Conservation (phyloP, 2,888 invertebrate genomes). For the Rotaria magnacalcarata region DNA sequence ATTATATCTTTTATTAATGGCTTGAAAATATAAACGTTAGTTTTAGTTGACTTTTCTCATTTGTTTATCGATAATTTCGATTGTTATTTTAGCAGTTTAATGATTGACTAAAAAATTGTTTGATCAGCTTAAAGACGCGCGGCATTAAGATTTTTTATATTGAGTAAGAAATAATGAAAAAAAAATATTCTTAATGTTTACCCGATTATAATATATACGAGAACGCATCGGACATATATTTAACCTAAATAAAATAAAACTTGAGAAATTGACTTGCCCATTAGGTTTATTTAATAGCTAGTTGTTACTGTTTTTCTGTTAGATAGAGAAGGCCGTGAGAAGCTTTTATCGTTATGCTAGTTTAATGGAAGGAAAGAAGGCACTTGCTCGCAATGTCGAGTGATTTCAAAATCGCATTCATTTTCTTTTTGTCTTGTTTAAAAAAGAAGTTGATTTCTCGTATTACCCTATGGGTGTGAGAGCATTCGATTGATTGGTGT, state of each 20-base stretch:
- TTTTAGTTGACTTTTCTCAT: neutral
- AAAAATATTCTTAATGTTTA: neutral
- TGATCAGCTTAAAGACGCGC: neutral
- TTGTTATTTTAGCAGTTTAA: neutral
- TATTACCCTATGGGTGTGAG: neutral
- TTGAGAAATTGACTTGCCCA: neutral
- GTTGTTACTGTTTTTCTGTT: neutral
- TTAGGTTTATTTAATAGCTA: neutral
- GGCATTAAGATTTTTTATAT: neutral
- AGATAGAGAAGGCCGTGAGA: neutral
- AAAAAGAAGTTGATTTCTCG: neutral
- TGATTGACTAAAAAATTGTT: neutral
- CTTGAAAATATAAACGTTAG: neutral
- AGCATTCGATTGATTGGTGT: neutral
- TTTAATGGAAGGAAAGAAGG: conserved; percentile 10
- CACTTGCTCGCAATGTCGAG: neutral
- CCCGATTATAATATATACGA: neutral
- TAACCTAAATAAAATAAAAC: neutral
- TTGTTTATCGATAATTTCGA: neutral
- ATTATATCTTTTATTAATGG: neutral
- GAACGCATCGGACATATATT: neutral
- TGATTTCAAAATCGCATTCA: conserved; percentile 2
- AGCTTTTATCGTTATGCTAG: neutral
- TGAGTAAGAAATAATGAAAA: neutral
- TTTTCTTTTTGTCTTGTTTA: neutral